Evolutionary conservation across 2,888 invertebrate genomes (phyloP).

Genomic region (Loripinus fragilis): DNA sequence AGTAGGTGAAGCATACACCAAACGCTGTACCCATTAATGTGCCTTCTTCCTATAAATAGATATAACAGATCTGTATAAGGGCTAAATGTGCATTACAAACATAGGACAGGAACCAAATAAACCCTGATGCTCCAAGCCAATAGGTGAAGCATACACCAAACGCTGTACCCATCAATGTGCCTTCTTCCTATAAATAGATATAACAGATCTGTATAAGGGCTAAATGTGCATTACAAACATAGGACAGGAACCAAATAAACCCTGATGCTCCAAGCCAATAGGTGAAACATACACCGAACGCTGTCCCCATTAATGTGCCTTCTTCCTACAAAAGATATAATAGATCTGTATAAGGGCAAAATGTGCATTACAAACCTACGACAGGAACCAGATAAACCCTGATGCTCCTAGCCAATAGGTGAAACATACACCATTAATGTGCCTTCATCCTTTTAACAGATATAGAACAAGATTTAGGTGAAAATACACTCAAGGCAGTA

Average conservation of each 20-base stretch:
- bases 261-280: slow-evolving; percentile 84
- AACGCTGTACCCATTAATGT: too few relatives aligned
- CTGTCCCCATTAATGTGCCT: too few relatives aligned
- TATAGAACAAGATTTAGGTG: slow-evolving; percentile 82
- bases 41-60: too few relatives aligned
- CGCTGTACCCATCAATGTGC: too few relatives aligned
- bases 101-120: slow-evolving; percentile 83
- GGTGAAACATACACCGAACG: slow-evolving; percentile 85
- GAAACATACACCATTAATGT: slow-evolving; percentile 82
- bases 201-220: slow-evolving; percentile 83
- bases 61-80: slow-evolving; percentile 83
- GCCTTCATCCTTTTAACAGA: too few relatives aligned
- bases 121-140: slow-evolving; percentile 84
- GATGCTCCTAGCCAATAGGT: slow-evolving; percentile 84
- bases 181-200: too few relatives aligned
- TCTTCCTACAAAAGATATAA: slow-evolving; percentile 84
- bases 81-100: slow-evolving; percentile 83
- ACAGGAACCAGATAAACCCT: slow-evolving; percentile 81
- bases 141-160: slow-evolving; percentile 85
- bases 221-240: slow-evolving; percentile 83
- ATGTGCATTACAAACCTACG: slow-evolving; percentile 83
- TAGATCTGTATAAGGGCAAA: slow-evolving; percentile 83
- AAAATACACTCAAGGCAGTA: slow-evolving; percentile 84
- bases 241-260: slow-evolving; percentile 82
- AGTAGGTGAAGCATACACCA: slow-evolving; percentile 85